A percentile compares a stretch with the other conserved stretches of the same genome.
Conservation (phyloP, 2,888 invertebrate species). For the Piscicola geometra region DNA sequence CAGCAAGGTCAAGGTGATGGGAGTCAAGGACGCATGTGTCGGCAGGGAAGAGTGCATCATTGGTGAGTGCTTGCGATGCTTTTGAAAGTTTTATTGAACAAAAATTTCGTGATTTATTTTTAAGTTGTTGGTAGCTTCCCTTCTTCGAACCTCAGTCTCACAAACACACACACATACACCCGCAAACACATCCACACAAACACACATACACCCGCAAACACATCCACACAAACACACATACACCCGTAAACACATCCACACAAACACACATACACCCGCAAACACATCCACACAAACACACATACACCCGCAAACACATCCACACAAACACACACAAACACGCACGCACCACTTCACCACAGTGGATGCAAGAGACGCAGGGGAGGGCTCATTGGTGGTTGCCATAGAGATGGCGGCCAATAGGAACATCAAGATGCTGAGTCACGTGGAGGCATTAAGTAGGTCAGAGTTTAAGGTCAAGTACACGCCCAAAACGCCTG, state of each 20-base stretch:
- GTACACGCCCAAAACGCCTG: neutral
- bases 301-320: too few relatives aligned
- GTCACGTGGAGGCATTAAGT: neutral
- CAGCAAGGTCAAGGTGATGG: constrained; percentile 86
- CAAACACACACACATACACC: too few relatives aligned
- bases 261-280: too few relatives aligned
- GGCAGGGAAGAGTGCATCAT: constrained; percentile 79
- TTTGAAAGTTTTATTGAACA: neutral
- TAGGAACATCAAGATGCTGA: neutral
- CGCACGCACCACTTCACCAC: neutral
- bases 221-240: too few relatives aligned
- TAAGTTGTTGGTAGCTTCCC: too few relatives aligned
- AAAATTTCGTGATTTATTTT: too few relatives aligned
- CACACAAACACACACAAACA: neutral
- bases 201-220: too few relatives aligned
- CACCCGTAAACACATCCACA: too few relatives aligned
- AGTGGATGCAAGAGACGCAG: neutral
- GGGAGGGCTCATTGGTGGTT: neutral
- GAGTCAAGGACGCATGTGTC: too few relatives aligned
- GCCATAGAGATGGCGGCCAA: neutral
- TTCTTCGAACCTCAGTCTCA: too few relatives aligned
- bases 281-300: too few relatives aligned
- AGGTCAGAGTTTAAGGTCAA: neutral
- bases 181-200: too few relatives aligned
- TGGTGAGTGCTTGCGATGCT: constrained; percentile 70